Conservation (phyloP, 2,113 vertebrate species). For the Synodontis membranacea region DNA sequence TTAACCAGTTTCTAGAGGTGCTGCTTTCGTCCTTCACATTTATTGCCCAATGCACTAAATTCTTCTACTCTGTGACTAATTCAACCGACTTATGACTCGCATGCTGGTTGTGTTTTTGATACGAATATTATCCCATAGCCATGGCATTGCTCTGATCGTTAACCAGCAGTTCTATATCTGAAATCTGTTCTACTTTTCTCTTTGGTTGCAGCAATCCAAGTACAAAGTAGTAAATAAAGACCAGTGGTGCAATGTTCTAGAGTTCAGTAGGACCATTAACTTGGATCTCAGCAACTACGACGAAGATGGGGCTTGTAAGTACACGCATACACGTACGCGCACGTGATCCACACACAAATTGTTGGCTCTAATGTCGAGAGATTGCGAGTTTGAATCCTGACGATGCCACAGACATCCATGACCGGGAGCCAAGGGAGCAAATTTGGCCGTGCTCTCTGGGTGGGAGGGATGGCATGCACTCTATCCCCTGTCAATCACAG, state of each 20-base stretch:
- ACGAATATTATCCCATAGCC: background rate
- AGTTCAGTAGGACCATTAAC: constrained; percentile 98
- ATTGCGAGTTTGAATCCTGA: background rate
- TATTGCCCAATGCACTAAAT: background rate
- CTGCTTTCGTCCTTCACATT: background rate
- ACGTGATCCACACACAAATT: background rate
- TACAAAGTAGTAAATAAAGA: constrained; percentile 99
- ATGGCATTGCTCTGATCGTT: background rate
- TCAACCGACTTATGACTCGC: background rate
- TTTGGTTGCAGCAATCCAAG: constrained; percentile 89
- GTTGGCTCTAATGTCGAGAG: background rate
- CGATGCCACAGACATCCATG: background rate
- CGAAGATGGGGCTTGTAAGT: constrained; percentile 98
- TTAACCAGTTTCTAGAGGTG: constrained; percentile 99
- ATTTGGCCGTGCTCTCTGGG: background rate
- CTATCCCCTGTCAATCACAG: background rate
- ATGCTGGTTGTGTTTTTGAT: background rate
- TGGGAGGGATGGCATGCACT: background rate
- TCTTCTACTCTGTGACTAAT: background rate
- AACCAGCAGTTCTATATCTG: background rate
- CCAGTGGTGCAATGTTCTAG: constrained; percentile 99
- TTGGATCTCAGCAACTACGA: constrained; percentile 99
- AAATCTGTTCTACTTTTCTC: constrained; percentile 18
- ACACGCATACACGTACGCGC: background rate
- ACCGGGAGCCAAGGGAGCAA: background rate